Base-by-base conservation (phyloP, 1,140 invertebrate species). In the Harlomillsia oculata region DNA sequence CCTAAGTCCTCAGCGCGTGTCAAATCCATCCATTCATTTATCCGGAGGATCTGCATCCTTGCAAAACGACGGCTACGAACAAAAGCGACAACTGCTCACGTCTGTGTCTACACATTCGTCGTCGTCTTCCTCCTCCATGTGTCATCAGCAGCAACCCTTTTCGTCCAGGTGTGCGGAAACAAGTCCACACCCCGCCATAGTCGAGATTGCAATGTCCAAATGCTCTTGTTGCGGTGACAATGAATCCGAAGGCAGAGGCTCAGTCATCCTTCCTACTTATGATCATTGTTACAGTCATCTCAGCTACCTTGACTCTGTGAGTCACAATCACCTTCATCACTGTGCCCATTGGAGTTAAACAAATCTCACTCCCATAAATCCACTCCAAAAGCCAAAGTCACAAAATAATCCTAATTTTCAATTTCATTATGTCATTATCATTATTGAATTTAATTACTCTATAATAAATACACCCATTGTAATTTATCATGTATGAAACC, bases 331-430 rank as follows among this genome's bases (percentile, higher is more conserved):
- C 16, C 58, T 59, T 16, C n/a, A 48, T 0, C 53, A 65, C 45
- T 61, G 45, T 54, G 56, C 56, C 29, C 59, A 60, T 36, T 65
- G 63, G 59, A 53, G 53, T 20, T 64, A 53, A 48, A 37, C 8
- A n/a, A 34, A 8, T 34, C 8, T 9, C 32, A 34, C 8, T 34
- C 32, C n/a, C 32, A 34, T 34, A 9, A 8, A 8, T 34, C 32
- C 8, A 9, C 32, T n/a, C n/a, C n/a, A n/a, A n/a, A n/a, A n/a
- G n/a, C n/a, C n/a, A n/a, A n/a, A n/a, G n/a, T n/a, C n/a, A n/a
- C n/a, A n/a, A n/a, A n/a, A n/a, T n/a, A n/a, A n/a, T n/a, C n/a
- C n/a, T n/a, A n/a, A n/a, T n/a, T n/a, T n/a, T n/a, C n/a, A n/a
- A n/a, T n/a, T n/a, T n/a, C n/a, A n/a, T n/a, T n/a, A n/a, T n/a